Conservation (phyloP, 2,888 invertebrate species). For the Rhamnusium bicolor region DNA sequence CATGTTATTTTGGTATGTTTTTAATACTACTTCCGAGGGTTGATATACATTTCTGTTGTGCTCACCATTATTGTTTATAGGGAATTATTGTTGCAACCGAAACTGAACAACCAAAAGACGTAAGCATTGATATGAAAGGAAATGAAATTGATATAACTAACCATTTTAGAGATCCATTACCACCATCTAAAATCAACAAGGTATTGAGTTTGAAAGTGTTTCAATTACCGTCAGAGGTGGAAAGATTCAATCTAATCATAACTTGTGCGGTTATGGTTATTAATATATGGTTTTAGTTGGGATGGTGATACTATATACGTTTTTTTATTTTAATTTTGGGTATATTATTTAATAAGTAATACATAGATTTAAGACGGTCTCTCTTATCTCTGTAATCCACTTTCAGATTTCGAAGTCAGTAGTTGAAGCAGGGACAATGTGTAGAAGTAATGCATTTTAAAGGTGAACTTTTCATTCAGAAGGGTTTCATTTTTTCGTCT, state of each 20-base stretch:
- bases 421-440: too few relatives aligned
- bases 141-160: slow-evolving; percentile 60
- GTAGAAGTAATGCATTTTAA: too few relatives aligned
- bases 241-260: neutral
- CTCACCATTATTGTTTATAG: slow-evolving; percentile 65
- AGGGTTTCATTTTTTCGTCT: too few relatives aligned
- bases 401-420: too few relatives aligned
- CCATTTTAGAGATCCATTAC: slow-evolving; percentile 58
- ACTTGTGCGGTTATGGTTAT: neutral
- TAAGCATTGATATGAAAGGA: slow-evolving; percentile 68
- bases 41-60: slow-evolving; percentile 15
- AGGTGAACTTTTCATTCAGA: too few relatives aligned
- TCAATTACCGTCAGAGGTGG: neutral
- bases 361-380: neutral
- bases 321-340: neutral
- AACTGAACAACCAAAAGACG: slow-evolving; percentile 64
- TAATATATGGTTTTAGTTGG: neutral
- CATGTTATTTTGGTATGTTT: neutral
- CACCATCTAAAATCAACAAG: slow-evolving; percentile 60
- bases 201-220: slow-evolving; percentile 52
- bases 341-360: neutral
- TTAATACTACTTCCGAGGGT: neutral
- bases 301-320: neutral
- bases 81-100: slow-evolving; percentile 65
- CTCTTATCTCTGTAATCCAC: neutral